phyloP scores from a whole-genome alignment of 2,888 invertebrate genomes.

The Tachina fera region DNA sequence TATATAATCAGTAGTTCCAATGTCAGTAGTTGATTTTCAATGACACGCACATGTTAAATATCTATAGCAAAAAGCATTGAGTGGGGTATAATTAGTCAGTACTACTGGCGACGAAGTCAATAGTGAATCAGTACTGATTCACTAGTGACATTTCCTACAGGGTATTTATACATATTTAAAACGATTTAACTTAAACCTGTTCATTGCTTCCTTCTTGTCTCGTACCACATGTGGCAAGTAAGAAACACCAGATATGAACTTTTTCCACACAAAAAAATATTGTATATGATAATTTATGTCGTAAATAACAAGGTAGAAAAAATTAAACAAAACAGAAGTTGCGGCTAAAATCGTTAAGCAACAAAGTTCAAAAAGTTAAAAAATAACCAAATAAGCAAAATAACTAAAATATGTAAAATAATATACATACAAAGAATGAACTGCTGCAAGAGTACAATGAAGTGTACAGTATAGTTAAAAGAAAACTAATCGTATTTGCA shows the following conservation, averaged over 20 bases:
- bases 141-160: no score
- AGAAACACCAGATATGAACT: conserved; percentile 44
- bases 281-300: conserved; percentile 59
- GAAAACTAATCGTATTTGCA: background rate
- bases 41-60: no score
- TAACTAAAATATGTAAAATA: background rate
- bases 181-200: conserved; percentile 40
- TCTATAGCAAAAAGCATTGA: no score
- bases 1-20: no score
- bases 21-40: no score
- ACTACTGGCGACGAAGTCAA: no score
- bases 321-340: conserved; percentile 39
- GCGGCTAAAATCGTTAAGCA: conserved; percentile 27
- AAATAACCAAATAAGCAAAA: conserved; percentile 19
- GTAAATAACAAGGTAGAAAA: conserved; percentile 44
- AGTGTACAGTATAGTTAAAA: conserved; percentile 1
- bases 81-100: no score
- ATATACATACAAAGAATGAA: background rate
- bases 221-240: conserved; percentile 19
- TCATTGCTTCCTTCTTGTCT: conserved; percentile 19
- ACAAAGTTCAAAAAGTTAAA: conserved; percentile 38
- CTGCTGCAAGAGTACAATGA: conserved; percentile 19
- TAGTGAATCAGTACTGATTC: no score
- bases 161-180: conserved; percentile 33
- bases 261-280: conserved; percentile 9